Conservation (phyloP, 2,888 invertebrate species). For the Spilarctia lutea region DNA sequence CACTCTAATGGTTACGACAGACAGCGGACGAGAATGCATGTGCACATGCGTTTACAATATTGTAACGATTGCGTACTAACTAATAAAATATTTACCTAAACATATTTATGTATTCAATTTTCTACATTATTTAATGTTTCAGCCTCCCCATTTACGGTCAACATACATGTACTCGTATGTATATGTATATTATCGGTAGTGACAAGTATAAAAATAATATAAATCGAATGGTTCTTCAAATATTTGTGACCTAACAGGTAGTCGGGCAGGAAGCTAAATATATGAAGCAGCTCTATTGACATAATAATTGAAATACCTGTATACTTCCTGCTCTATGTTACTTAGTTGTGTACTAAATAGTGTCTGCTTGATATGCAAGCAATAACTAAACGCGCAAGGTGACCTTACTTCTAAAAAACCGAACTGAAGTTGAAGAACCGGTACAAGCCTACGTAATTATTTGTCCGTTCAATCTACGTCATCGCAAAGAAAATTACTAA, state of each 20-base stretch:
- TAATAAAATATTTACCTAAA: too few species aligned
- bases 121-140: too few species aligned
- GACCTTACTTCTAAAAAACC: constrained; percentile 6
- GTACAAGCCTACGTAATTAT: constrained; percentile 4
- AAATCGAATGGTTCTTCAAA: background rate
- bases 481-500: constrained; percentile 6
- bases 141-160: too few species aligned
- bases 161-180: too few species aligned
- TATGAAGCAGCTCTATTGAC: background rate
- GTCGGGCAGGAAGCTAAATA: background rate
- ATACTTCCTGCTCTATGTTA: background rate
- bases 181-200: background rate
- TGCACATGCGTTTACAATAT: background rate
- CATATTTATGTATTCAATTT: too few species aligned
- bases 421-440: background rate
- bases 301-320: background rate
- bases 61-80: too few species aligned
- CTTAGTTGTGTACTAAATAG: background rate
- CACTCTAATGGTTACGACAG: background rate
- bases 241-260: background rate
- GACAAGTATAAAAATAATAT: background rate
- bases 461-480: constrained; percentile 6
- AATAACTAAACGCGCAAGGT: constrained; percentile 2
- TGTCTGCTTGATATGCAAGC: background rate
- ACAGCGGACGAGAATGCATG: background rate